These are phyloP conservation scores for Stenichneumon culpator DNA, from an alignment of 2,888 invertebrate species.

Conservation along the genomic window DNA sequence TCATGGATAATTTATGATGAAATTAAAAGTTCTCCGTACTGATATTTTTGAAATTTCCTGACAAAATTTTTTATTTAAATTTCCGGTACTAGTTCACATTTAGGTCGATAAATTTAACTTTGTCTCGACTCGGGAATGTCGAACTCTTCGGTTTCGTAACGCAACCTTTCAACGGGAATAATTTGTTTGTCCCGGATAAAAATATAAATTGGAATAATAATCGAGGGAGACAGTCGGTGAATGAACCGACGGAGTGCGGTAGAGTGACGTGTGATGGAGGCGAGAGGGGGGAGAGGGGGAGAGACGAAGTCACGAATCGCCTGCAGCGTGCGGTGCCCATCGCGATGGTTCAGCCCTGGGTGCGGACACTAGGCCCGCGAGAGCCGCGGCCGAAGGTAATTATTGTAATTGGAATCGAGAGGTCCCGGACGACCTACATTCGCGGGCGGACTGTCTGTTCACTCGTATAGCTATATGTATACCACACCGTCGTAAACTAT, in stretches of 20 bases:
- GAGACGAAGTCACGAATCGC: constrained; percentile 34
- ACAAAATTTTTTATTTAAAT: too few relatives aligned
- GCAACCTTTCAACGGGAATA: too few relatives aligned
- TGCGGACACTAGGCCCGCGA: constrained; percentile 45
- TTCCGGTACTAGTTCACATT: too few relatives aligned
- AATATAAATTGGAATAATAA: constrained; percentile 6
- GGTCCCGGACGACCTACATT: constrained; percentile 61
- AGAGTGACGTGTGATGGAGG: background rate
- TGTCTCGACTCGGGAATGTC: too few relatives aligned
- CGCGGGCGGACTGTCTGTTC: constrained; percentile 5
- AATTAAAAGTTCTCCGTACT: too few relatives aligned
- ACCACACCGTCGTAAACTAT: background rate
- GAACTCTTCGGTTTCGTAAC: too few relatives aligned
- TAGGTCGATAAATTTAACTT: too few relatives aligned
- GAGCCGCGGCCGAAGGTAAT: constrained; percentile 59
- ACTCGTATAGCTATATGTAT: constrained; percentile 16
- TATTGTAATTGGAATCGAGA: constrained; percentile 69
- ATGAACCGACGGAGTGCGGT: constrained; percentile 6
- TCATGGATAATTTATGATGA: too few relatives aligned
- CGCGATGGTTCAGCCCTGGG: constrained; percentile 26
- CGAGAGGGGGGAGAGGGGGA: too few relatives aligned
- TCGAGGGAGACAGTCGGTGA: background rate
- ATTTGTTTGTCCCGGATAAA: background rate
- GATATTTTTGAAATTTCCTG: too few relatives aligned
- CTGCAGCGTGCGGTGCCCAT: constrained; percentile 25